Evolutionary conservation across 2,797 vertebrate genomes (phyloP), one percentile per base, ranked within the genome.

Genomic region (Coilia nasus): DNA sequence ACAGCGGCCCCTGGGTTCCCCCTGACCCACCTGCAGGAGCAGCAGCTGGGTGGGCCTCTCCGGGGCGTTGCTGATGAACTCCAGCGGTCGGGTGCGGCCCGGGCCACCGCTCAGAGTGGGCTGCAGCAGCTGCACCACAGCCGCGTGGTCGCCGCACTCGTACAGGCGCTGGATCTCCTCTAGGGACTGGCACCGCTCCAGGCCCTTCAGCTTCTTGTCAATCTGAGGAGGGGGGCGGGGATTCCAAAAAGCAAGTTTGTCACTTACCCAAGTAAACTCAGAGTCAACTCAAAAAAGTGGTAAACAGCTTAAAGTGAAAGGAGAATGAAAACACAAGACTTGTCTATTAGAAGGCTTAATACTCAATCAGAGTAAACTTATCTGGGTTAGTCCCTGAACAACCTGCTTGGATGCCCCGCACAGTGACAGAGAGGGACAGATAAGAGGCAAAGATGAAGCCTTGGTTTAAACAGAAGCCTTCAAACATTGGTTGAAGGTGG

Each of bases 91-190:
- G 82, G 93, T 94, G 86, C 95, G 96, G 90, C 95, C 93, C 64
- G 54, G 50, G 90, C 94, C 95, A 9, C 96, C 95, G 91, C 95
- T 96, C 82, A 99, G 89, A 0, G 98, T 99, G 50, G 98, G 97
- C 85, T 96, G 96, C 83, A 99, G 96, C 84, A 99, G 94, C 3
- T 95, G 96, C 86, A 99, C 97, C 0, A 99, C 98, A 0, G 98
- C 96, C 82, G 93, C 92, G 35, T 97, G 97, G 89, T 99, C 98
- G 0, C 97, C 96, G 0, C 95, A 93, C 89, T 99, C 97, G 3
- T 97, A 97, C n/a, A 99, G 94, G 0, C 97, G 96, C 93, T 99
- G 98, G 88, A 99, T 97, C 95, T 99, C 98, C 91, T 99, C 98
- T 90, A 99, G 92, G 64, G 98, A 99, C 93, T 99, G 98, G 93